Percentiles rank a stretch among this genome's conserved stretches.
These are phyloP conservation scores for Syngnathoides biaculeatus DNA, from an alignment of 2,113 vertebrate species.

Conservation along the genomic window DNA sequence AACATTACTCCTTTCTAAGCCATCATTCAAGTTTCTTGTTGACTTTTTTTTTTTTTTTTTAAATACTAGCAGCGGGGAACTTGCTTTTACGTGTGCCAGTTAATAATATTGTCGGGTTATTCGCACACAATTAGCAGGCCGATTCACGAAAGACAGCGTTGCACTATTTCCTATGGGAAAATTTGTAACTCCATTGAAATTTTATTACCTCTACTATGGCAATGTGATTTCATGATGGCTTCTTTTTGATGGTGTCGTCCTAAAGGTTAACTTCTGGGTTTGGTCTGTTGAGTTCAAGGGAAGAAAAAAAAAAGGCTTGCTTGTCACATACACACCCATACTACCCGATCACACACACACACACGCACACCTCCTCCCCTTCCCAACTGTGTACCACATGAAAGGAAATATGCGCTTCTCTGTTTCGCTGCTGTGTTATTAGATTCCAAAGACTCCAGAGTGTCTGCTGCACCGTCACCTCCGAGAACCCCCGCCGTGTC, in stretches of 20 bases:
- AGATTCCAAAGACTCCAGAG: constrained; percentile 82
- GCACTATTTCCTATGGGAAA: too few species aligned
- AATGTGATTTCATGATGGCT: not conserved
- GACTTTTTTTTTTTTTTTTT: too few species aligned
- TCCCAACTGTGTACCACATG: constrained; percentile 54
- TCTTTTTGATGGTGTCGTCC: not conserved
- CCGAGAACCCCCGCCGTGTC: constrained; percentile 50
- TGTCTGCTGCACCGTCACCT: constrained; percentile 80
- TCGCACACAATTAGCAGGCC: too few species aligned
- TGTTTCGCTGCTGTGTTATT: constrained; percentile 79
- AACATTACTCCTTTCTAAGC: too few species aligned
- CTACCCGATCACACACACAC: not conserved
- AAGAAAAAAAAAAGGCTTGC: not conserved
- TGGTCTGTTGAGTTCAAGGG: not conserved
- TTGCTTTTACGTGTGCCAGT: too few species aligned
- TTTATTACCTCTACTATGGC: too few species aligned
- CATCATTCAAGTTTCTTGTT: too few species aligned
- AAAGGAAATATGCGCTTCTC: constrained; percentile 42
- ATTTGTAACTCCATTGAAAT: too few species aligned
- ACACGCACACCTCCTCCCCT: constrained; percentile 31
- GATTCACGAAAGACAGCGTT: too few species aligned
- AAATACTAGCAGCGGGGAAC: too few species aligned
- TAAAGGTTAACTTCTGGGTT: constrained; percentile 2
- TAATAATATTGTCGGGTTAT: too few species aligned
- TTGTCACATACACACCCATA: constrained; percentile 4